These are phyloP conservation scores for Loriculus beryllinus DNA, from an alignment of 2,797 vertebrate genomes.

Conservation along the genomic window DNA sequence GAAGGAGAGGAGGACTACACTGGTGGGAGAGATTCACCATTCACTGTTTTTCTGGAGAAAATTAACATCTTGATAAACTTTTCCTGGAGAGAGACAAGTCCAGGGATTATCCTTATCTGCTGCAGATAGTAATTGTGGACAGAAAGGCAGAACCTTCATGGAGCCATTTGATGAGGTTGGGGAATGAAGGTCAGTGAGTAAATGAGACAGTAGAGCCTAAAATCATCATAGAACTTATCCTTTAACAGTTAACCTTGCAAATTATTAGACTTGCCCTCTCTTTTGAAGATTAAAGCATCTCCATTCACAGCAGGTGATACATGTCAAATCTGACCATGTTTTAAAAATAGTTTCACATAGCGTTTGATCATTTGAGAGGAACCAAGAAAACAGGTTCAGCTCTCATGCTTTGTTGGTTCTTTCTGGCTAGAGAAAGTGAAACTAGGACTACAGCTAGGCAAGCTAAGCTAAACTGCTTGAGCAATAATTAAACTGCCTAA, in stretches of 20 bases:
- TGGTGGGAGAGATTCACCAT: background rate
- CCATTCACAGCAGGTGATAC: background rate
- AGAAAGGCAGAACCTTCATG: background rate
- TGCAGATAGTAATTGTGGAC: background rate
- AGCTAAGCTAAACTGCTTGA: background rate
- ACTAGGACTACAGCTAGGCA: background rate
- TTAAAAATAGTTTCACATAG: background rate
- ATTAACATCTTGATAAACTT: background rate
- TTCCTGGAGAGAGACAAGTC: background rate
- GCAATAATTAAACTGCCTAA: background rate
- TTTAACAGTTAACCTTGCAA: background rate
- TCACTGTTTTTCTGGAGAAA: background rate
- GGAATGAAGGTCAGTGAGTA: background rate
- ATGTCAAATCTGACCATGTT: background rate
- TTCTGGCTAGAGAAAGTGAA: slow-evolving; percentile 54
- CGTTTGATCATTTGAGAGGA: background rate
- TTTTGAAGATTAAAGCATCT: background rate
- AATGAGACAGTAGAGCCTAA: background rate
- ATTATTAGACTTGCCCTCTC: background rate
- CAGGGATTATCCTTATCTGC: background rate
- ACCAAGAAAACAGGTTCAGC: background rate
- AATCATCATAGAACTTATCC: background rate
- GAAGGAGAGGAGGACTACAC: background rate
- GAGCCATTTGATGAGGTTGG: background rate
- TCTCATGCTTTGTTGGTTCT: background rate